These are phyloP conservation scores for Xestia sexstrigata DNA, from an alignment of 2,888 invertebrate genomes.

Conservation along the genomic window DNA sequence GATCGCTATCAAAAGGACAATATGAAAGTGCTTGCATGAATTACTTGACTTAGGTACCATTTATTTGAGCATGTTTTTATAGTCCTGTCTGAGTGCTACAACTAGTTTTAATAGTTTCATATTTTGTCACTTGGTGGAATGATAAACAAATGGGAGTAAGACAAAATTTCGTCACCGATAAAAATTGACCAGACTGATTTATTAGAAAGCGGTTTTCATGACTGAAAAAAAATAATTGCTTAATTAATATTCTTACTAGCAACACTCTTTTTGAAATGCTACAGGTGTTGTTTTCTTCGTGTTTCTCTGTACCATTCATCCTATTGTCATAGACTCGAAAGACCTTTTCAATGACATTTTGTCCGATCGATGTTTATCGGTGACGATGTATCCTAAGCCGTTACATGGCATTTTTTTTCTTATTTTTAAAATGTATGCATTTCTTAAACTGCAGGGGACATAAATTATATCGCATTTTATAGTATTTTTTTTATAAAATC, in stretches of 20 bases:
- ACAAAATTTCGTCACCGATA: neutral
- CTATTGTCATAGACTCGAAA: neutral
- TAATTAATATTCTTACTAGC: neutral
- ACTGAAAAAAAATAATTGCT: neutral
- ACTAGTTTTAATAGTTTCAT: slow-evolving; percentile 19
- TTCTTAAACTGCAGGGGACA: slow-evolving; percentile 23
- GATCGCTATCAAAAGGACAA: slow-evolving; percentile 11
- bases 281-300: neutral
- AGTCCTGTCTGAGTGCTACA: slow-evolving; percentile 4
- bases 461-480: slow-evolving; percentile 30
- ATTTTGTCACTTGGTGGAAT: slow-evolving; percentile 27
- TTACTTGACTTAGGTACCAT: slow-evolving; percentile 26
- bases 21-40: slow-evolving; percentile 28
- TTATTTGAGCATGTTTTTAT: slow-evolving; percentile 51
- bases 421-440: slow-evolving; percentile 1
- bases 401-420: neutral
- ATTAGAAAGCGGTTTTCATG: neutral
- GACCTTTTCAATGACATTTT: neutral
- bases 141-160: neutral
- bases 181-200: slow-evolving; percentile 1
- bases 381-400: neutral
- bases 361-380: slow-evolving; percentile 6
- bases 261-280: neutral
- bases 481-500: slow-evolving; percentile 4
- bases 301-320: neutral